Conservation (phyloP, 2,113 vertebrate species). For the Panthera leo region DNA sequence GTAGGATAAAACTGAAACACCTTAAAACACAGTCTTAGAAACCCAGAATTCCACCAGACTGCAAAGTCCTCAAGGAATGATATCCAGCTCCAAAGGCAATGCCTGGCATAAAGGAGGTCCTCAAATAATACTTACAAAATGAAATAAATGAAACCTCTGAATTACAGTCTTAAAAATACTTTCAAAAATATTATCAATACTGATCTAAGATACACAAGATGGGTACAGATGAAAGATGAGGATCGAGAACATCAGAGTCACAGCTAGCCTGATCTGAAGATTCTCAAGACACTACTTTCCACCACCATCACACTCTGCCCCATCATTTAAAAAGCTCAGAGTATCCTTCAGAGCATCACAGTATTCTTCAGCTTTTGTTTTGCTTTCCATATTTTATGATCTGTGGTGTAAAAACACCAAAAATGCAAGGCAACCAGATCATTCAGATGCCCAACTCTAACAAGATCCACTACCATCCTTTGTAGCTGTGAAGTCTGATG, state of each 20-base stretch:
- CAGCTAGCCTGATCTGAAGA: background rate
- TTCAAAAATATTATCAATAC: background rate
- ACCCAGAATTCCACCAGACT: background rate
- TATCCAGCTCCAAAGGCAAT: background rate
- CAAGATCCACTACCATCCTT: constrained; percentile 68
- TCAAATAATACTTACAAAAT: background rate
- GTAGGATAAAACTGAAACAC: constrained; percentile 30
- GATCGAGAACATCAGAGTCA: background rate
- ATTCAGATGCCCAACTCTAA: constrained; percentile 77
- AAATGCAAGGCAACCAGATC: constrained; percentile 66
- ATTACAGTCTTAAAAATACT: background rate
- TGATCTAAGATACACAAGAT: background rate
- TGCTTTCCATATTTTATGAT: constrained; percentile 65
- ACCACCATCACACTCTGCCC: background rate
- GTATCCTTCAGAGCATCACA: no score
- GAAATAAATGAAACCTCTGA: constrained; percentile 10
- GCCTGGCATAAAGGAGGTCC: background rate
- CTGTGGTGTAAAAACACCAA: constrained; percentile 65
- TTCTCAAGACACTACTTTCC: background rate
- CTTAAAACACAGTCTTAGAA: constrained; percentile 42
- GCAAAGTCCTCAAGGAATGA: background rate
- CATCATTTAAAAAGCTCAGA: background rate
- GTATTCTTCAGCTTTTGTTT: constrained; percentile 25
- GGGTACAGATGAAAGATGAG: constrained; percentile 10
- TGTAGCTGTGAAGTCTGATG: constrained; percentile 58